Evolutionary conservation across 2,888 invertebrate genomes (phyloP).

Genomic region (Pilophorus perplexus): DNA sequence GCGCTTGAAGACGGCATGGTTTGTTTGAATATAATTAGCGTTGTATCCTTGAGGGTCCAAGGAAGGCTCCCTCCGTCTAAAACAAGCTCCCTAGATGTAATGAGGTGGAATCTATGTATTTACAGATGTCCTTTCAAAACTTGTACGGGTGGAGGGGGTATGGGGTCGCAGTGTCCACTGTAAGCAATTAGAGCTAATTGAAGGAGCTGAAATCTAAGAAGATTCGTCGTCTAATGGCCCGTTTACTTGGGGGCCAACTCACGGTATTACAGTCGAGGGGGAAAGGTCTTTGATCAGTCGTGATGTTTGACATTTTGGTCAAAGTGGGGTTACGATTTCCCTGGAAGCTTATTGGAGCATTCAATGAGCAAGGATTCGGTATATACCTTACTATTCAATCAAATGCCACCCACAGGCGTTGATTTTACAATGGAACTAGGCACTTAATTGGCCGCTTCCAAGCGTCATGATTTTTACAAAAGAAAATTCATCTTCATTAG

Average conservation of each 20-base stretch:
- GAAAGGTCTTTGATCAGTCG: constrained; percentile 7
- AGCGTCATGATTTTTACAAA: too few relatives aligned
- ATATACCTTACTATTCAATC: too few relatives aligned
- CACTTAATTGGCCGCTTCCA: too few relatives aligned
- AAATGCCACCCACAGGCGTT: too few relatives aligned
- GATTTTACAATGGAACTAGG: too few relatives aligned
- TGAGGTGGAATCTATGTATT: constrained; percentile 37
- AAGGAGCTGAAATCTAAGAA: constrained; percentile 20
- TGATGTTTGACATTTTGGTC: background rate
- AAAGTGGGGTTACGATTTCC: background rate
- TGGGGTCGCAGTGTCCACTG: constrained; percentile 6
- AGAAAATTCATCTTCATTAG: too few relatives aligned
- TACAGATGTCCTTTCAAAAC: constrained; percentile 20
- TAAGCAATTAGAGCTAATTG: constrained; percentile 37
- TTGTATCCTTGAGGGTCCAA: background rate
- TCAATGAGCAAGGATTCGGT: too few relatives aligned
- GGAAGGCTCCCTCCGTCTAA: too few relatives aligned
- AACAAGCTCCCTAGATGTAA: constrained; percentile 19
- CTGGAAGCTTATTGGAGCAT: background rate
- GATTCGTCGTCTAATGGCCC: constrained; percentile 21
- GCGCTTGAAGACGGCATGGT: background rate
- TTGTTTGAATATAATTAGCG: constrained; percentile 39
- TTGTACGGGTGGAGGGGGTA: background rate
- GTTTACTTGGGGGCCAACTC: constrained; percentile 13
- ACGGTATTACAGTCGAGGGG: constrained; percentile 2